phyloP scores from a whole-genome alignment of 2,797 vertebrate genomes.

The Anisognathus igniventris region DNA sequence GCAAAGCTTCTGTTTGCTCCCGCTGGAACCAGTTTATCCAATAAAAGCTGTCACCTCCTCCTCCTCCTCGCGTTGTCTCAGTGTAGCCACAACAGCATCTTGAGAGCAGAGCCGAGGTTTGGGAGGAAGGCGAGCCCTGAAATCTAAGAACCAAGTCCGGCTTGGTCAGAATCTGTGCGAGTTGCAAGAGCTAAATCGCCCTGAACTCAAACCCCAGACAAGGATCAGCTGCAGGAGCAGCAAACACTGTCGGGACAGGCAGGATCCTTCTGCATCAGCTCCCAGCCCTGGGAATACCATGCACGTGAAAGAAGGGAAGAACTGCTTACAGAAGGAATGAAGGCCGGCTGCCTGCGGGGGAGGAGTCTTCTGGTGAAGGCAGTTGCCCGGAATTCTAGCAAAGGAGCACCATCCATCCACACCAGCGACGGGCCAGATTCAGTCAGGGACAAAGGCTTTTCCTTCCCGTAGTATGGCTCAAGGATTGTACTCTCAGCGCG shows the following conservation, averaged over 20 bases:
- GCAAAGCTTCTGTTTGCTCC: neutral
- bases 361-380: neutral
- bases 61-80: neutral
- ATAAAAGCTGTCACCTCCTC: neutral
- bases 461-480: neutral
- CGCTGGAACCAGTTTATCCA: neutral
- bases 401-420: neutral
- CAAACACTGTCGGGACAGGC: neutral
- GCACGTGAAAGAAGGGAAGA: neutral
- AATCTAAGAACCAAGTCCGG: neutral
- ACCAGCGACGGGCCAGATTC: neutral
- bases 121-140: neutral
- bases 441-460: neutral
- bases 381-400: neutral
- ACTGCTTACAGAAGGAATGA: neutral
- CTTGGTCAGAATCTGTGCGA: neutral
- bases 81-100: neutral
- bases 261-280: neutral
- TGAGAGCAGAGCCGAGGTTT: neutral
- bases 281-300: neutral
- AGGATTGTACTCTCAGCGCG: neutral
- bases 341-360: neutral
- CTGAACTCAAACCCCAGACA: neutral
- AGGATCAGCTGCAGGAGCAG: neutral
- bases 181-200: neutral